phyloP scores from a whole-genome alignment of 2,113 vertebrate species.

The Ptilonorhynchus violaceus region DNA sequence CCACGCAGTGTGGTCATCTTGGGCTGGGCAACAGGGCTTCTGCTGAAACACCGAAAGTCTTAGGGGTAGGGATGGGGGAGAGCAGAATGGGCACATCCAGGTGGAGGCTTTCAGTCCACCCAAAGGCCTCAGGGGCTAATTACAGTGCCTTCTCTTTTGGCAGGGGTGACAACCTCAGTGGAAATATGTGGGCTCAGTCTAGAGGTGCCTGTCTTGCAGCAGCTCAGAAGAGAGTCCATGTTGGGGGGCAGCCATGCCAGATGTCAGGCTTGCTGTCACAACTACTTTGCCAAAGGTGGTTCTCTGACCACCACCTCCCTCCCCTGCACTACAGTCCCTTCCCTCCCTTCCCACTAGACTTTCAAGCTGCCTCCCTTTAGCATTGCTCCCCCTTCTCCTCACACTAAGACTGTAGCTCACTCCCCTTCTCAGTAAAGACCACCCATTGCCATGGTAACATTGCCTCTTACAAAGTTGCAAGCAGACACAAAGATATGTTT shows the following conservation, averaged over 20 bases:
- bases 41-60: neutral
- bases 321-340: neutral
- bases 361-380: neutral
- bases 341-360: neutral
- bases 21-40: neutral
- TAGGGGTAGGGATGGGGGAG: neutral
- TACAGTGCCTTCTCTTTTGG: neutral
- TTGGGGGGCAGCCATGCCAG: neutral
- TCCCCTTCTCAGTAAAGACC: slow-evolving; percentile 35
- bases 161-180: neutral
- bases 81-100: neutral
- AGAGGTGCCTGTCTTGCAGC: neutral
- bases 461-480: slow-evolving; percentile 48
- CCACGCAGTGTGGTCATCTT: neutral
- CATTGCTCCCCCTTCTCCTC: neutral
- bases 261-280: neutral
- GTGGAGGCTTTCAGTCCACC: neutral
- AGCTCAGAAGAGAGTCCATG: neutral
- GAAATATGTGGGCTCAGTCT: neutral
- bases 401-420: neutral
- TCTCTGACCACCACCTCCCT: neutral
- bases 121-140: fast-evolving
- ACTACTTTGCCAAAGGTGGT: neutral
- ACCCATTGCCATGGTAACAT: slow-evolving; percentile 67
- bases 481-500: slow-evolving; percentile 46